Evolutionary conservation across 2,113 vertebrate species (phyloP).

Genomic region (Struthidea cinerea): DNA sequence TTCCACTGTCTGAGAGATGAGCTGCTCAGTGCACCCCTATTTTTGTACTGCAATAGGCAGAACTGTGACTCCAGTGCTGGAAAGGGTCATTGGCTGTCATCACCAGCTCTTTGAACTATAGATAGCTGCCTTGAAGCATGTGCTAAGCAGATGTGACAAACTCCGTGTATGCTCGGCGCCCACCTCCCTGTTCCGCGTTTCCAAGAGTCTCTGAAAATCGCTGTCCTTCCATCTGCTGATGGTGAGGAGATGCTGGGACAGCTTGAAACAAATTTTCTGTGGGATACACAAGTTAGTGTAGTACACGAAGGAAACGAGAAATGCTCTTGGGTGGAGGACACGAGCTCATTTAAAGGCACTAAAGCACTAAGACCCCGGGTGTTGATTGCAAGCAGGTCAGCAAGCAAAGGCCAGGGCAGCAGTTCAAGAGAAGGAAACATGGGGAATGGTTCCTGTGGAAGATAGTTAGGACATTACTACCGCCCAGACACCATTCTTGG

Average conservation of each 20-base stretch:
- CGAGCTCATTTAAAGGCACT: not conserved
- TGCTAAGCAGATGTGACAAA: not conserved
- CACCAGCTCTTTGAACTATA: conserved; percentile 1
- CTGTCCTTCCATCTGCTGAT: not conserved
- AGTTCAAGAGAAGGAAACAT: not conserved
- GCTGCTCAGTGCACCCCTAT: not conserved
- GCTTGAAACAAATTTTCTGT: not conserved
- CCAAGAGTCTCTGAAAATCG: not conserved
- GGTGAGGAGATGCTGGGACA: not conserved
- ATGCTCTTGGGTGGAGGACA: not conserved
- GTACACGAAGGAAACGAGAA: not conserved
- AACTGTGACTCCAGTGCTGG: not conserved
- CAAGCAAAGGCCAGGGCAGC: not conserved
- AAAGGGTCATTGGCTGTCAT: not conserved
- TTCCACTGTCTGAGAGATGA: not conserved
- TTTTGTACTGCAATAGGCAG: not conserved
- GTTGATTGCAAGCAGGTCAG: not conserved
- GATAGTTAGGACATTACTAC: not conserved
- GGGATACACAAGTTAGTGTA: not conserved
- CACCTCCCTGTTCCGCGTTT: not conserved
- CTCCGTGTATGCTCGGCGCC: not conserved
- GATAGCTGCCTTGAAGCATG: not conserved
- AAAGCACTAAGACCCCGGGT: not conserved
- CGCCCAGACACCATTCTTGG: not conserved
- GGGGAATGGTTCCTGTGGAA: not conserved